Evolutionary conservation across 92 coral and sea anemone genomes (phyloP).

Genomic region (Bergia puertoricense): DNA sequence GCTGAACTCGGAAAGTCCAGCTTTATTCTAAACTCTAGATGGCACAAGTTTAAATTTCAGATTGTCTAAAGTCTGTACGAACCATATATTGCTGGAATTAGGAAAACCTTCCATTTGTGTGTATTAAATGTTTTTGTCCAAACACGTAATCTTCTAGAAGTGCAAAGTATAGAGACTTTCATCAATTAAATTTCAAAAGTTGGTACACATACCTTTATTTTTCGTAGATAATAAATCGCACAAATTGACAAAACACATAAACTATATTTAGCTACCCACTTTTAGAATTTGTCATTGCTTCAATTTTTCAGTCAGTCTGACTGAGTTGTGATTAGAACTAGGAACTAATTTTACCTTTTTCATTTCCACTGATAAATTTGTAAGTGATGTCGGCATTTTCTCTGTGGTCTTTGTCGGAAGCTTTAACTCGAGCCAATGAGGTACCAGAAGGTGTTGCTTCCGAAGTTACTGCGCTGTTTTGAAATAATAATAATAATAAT

Average conservation of each 20-base stretch:
- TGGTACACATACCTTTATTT: too few species aligned
- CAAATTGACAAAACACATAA: not conserved
- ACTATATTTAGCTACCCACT: too few species aligned
- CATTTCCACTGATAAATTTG: constrained; percentile 68
- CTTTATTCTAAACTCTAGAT: too few species aligned
- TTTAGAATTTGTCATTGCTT: not conserved
- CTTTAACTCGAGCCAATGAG: constrained; percentile 53
- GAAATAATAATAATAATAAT: not conserved
- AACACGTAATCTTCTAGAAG: too few species aligned
- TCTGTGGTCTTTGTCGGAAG: constrained; percentile 70
- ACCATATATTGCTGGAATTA: too few species aligned
- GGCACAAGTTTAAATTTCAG: too few species aligned
- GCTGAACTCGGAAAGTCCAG: too few species aligned
- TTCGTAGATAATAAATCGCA: not conserved
- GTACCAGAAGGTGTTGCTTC: constrained; percentile 64
- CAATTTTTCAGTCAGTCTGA: not conserved
- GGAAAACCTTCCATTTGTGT: too few species aligned
- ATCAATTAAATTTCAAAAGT: too few species aligned
- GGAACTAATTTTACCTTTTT: constrained; percentile 46
- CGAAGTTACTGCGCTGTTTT: constrained; percentile 59
- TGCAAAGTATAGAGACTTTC: too few species aligned
- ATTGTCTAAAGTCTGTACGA: too few species aligned
- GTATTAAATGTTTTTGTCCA: too few species aligned
- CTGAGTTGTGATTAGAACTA: not conserved
- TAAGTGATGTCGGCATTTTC: constrained; percentile 69